Conservation (phyloP, 23 tunicate genomes). For the Ascidia mentula region DNA sequence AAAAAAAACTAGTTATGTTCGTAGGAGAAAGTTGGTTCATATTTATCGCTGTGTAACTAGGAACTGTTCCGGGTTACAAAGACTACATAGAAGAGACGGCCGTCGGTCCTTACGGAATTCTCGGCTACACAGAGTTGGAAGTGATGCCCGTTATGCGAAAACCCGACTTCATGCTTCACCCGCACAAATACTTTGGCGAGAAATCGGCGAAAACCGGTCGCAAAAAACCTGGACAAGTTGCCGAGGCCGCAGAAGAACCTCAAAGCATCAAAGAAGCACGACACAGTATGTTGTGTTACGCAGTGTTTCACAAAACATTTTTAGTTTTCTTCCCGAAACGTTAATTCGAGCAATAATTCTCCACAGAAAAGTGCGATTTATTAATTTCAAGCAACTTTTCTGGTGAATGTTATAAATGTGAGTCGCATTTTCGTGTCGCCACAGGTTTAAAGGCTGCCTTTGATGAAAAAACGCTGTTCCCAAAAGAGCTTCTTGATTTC, state of each 20-base stretch:
- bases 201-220: constrained; percentile 39
- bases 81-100: constrained; percentile 87
- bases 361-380: too few species aligned
- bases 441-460: constrained; percentile 86
- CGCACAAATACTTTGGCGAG: constrained; percentile 95
- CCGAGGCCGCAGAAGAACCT: background rate
- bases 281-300: constrained; percentile 26
- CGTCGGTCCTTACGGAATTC: constrained; percentile 86
- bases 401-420: too few species aligned
- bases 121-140: constrained; percentile 67
- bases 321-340: too few species aligned
- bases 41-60: too few species aligned
- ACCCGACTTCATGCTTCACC: constrained; percentile 91
- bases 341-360: too few species aligned
- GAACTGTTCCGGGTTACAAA: constrained; percentile 75
- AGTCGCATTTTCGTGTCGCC: too few species aligned
- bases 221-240: constrained; percentile 23
- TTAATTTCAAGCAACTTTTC: too few species aligned
- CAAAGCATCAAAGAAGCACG: constrained; percentile 5
- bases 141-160: constrained; percentile 72
- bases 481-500: constrained; percentile 84
- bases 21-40: too few species aligned
- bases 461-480: constrained; percentile 87
- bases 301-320: too few species aligned
- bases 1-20: too few species aligned